Evolutionary conservation across 2,888 invertebrate genomes (phyloP).

Genomic region (Morinoia aosen): DNA sequence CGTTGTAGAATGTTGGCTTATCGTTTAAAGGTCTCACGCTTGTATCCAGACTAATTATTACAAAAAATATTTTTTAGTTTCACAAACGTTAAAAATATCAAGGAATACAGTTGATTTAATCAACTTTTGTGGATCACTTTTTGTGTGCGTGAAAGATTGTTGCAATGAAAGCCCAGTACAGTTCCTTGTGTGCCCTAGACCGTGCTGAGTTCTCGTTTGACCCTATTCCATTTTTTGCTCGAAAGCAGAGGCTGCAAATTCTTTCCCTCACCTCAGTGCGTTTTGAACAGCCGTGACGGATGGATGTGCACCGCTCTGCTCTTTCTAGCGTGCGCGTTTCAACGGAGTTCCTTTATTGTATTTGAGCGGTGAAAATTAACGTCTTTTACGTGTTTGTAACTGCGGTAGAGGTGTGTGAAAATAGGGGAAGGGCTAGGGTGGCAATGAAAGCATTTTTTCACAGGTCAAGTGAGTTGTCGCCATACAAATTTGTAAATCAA

Average conservation of each 20-base stretch:
- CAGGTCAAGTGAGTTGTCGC: neutral
- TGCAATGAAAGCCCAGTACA: too few relatives aligned
- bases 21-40: too few relatives aligned
- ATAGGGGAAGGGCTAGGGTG: neutral
- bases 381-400: neutral
- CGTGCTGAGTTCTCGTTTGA: neutral
- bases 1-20: too few relatives aligned
- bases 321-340: neutral
- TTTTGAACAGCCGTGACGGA: neutral
- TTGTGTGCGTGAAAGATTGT: too few relatives aligned
- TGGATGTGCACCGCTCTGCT: neutral
- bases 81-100: too few relatives aligned
- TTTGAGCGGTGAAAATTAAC: neutral
- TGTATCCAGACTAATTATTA: too few relatives aligned
- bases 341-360: neutral
- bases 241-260: neutral
- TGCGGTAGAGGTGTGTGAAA: neutral
- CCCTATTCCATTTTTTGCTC: neutral
- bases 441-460: neutral
- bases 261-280: neutral
- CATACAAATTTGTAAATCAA: neutral
- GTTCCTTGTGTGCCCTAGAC: neutral
- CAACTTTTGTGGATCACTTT: too few relatives aligned
- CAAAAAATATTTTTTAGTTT: too few relatives aligned
- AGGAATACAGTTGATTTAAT: too few relatives aligned